These are phyloP conservation scores for Nesoenas mayeri DNA, from an alignment of 2,113 vertebrate genomes.

Conservation along the genomic window DNA sequence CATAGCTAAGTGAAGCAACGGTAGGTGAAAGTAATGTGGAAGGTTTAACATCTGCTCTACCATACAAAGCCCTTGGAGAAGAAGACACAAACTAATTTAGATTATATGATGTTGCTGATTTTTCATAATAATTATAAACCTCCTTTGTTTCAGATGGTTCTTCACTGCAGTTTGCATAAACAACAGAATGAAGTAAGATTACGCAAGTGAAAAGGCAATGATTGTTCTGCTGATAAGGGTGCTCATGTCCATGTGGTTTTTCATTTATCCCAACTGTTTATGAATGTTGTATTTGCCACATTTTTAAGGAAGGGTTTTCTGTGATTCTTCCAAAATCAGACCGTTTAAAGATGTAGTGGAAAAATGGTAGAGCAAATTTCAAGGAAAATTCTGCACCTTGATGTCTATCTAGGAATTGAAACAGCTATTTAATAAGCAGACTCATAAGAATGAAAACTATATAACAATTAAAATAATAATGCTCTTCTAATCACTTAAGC, in stretches of 20 bases:
- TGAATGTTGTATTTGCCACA: neutral
- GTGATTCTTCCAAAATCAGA: neutral
- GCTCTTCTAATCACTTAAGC: conserved; percentile 71
- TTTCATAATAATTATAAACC: neutral
- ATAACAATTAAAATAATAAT: conserved; percentile 74
- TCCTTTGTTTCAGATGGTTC: neutral
- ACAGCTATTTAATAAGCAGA: conserved; percentile 62
- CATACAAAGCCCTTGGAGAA: neutral
- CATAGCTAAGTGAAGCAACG: neutral
- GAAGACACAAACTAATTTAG: neutral
- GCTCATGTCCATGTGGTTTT: neutral
- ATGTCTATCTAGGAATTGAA: conserved; percentile 64
- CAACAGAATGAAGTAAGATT: neutral
- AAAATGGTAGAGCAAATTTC: conserved; percentile 36
- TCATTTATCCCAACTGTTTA: neutral
- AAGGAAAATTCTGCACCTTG: conserved; percentile 57
- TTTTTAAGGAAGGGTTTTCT: neutral
- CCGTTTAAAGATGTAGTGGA: neutral
- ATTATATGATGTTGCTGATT: neutral
- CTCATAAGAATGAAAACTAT: conserved; percentile 68
- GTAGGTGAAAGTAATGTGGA: neutral
- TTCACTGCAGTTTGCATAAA: neutral
- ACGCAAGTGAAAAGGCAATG: neutral
- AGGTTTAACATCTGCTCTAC: conserved; percentile 22
- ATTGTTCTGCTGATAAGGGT: neutral